Base-by-base conservation (phyloP, 1,140 invertebrate genomes). In the Atta colombica region DNA sequence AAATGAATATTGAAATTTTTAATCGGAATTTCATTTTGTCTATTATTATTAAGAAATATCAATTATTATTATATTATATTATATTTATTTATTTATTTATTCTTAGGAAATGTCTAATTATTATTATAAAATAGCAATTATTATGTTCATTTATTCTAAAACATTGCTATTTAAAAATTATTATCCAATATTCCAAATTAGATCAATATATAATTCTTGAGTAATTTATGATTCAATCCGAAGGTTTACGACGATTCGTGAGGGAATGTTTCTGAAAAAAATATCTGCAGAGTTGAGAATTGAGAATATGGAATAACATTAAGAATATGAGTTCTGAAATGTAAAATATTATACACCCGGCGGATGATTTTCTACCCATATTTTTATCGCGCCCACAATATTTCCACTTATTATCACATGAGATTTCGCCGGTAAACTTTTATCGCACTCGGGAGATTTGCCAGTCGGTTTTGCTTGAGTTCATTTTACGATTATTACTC, bases 341-440 rank as follows among this genome's bases (percentile, higher is more conserved):
- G n/a, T 63, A 28, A 60, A 61, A 63, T 77, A 61, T 61, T 39
- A 61, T 18, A 61, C 35, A 58, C 3, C 3, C 5, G 4, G 10
- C 75, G 25, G 21, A 8, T 7, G 63, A 53, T n/a, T 68, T 53
- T 53, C 45, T 28, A 12, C 14, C 49, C 28, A 6, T 31, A 2
- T n/a, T 4, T 28, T 81, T 81, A 45, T 69, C 31, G 31, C 14
- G 63, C 28, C 21, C 14, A 31, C n/a, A 31, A 14, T 28, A 31
- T 66, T 78, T 51, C 39, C 53, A n/a, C n/a, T 45, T 16, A 28
- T 71, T 71, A 71, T 81, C 66, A 58, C 78, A 25, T 14, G 39
- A 61, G 53, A 82, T 61, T 74, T 82, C 25, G 12, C 55, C 68
- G 68, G 35, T 74, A 63, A 75, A 84, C 80, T 63, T 84, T 84